Base-by-base conservation (phyloP, 2,888 invertebrate species). In the Dasysyrphus albostriatus region DNA sequence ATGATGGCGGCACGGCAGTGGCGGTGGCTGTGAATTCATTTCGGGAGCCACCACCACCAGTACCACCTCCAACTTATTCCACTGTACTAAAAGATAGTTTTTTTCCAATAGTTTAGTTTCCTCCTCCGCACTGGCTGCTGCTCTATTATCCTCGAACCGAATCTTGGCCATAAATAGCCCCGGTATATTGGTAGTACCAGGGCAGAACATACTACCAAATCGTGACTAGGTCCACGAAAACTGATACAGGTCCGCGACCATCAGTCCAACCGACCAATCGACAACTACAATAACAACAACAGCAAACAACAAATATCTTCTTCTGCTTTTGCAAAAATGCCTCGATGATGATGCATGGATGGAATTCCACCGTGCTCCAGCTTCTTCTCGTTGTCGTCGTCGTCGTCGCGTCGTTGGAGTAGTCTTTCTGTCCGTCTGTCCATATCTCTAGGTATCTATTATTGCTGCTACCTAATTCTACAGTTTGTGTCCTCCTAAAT, bases 171-270 rank as follows among this genome's bases (percentile, higher is more conserved):
- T 87, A 87, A 87, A 87, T 87, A 87, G 82, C 65, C 58, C 19
- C 51, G 58, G 78, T 82, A 87, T 87, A 87, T 87, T 78, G 87
- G 87, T 87, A 78, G 58, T 82, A 87, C 74, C 78, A 79, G 70
- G 75, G 78, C 83, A 75, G 74, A 87, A 83, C 87, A 87, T 92
- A 92, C 92, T 92, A 92, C 92, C 90, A 90, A 92, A 92, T 92
- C 92, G 92, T 92, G 92, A 92, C 92, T 91, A 92, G 92, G 92
- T 92, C 91, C 92, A 92, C 92, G 92, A 92, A 79, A 92, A 92
- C 92, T 92, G 92, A 92, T 92, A 92, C 87, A 87, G 78, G 87
- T 82, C 61, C 81, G 73, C 85, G 54, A 54, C 61, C 54, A 70
- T 51, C 42, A 42, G 14, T 7, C 54, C 59, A 39, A 42, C 39